Percentiles rank a stretch among this genome's conserved stretches.
Evolutionary conservation across 2,113 vertebrate species (phyloP).

Genomic region (Xenopus laevis): DNA sequence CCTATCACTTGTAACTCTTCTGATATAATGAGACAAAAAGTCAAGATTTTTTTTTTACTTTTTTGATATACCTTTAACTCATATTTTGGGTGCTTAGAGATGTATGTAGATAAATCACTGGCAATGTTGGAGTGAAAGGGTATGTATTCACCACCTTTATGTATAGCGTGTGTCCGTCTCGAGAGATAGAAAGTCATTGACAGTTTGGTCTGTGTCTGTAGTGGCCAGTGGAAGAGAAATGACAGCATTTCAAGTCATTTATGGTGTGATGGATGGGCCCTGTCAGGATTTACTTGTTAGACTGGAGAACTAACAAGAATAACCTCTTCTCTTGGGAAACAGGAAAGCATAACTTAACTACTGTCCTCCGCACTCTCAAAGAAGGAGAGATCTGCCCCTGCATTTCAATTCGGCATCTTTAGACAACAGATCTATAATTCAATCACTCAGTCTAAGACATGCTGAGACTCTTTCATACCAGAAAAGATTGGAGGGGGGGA

Average conservation of each 20-base stretch:
- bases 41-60: too few species aligned
- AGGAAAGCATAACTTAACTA: constrained; percentile 55
- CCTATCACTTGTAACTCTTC: too few species aligned
- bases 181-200: constrained; percentile 48
- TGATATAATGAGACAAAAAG: too few species aligned
- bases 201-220: constrained; percentile 49
- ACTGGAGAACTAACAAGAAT: constrained; percentile 49
- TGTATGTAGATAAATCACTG: too few species aligned
- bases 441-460: too few species aligned
- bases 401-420: constrained; percentile 24
- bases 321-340: constrained; percentile 47
- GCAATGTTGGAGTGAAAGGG: too few species aligned
- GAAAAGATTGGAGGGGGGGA: too few species aligned
- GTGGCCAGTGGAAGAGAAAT: constrained; percentile 48
- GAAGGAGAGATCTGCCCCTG: constrained; percentile 21
- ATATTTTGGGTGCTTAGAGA: too few species aligned
- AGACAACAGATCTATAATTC: neutral
- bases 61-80: too few species aligned
- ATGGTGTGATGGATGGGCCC: constrained; percentile 55
- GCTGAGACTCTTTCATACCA: too few species aligned
- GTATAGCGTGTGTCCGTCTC: constrained; percentile 23
- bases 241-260: constrained; percentile 56
- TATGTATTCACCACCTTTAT: constrained; percentile 13
- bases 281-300: constrained; percentile 59
- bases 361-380: constrained; percentile 26